Percentiles rank a stretch among this genome's conserved stretches.
phyloP scores from a whole-genome alignment of 2,797 vertebrate species.

The Alfaro cultratus region DNA sequence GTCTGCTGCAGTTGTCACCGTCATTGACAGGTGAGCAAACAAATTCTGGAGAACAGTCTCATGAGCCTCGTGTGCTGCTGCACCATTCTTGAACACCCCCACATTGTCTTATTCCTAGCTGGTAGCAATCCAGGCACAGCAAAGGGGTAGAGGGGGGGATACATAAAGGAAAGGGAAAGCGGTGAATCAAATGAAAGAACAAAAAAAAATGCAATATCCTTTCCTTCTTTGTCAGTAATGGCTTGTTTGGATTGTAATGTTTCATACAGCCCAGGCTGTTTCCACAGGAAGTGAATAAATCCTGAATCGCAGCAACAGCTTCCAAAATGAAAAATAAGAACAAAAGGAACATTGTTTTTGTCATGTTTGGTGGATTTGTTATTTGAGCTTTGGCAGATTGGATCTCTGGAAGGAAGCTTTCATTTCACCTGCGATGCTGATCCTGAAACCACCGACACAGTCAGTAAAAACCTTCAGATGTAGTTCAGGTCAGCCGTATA shows the following conservation, averaged over 20 bases:
- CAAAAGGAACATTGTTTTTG: conserved; percentile 31
- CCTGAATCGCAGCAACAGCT: conserved; percentile 57
- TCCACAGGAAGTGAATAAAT: conserved; percentile 64
- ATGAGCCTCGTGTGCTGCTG: conserved; percentile 50
- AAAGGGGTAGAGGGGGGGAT: conserved; percentile 23
- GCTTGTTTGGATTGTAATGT: conserved; percentile 59
- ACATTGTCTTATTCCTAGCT: conserved; percentile 46
- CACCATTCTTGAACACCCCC: conserved; percentile 30
- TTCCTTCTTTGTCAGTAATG: conserved; percentile 75
- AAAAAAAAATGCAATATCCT: conserved; percentile 89
- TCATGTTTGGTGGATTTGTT: conserved; percentile 64
- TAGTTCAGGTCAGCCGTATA: conserved; percentile 30
- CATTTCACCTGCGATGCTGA: conserved; percentile 57
- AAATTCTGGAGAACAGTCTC: conserved; percentile 54
- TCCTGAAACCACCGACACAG: conserved; percentile 43
- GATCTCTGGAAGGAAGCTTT: conserved; percentile 58
- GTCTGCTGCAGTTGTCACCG: conserved; percentile 4
- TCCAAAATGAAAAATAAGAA: conserved; percentile 43
- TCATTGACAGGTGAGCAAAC: conserved; percentile 55
- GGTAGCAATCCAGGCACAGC: conserved; percentile 83
- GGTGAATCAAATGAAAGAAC: conserved; percentile 86
- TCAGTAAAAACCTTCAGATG: conserved; percentile 38
- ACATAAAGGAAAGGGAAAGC: conserved; percentile 80
- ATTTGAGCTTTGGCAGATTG: conserved; percentile 59
- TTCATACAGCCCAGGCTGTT: conserved; percentile 51